Conservation (phyloP, 2,888 invertebrate genomes). For the Campopleginae sp. region DNA sequence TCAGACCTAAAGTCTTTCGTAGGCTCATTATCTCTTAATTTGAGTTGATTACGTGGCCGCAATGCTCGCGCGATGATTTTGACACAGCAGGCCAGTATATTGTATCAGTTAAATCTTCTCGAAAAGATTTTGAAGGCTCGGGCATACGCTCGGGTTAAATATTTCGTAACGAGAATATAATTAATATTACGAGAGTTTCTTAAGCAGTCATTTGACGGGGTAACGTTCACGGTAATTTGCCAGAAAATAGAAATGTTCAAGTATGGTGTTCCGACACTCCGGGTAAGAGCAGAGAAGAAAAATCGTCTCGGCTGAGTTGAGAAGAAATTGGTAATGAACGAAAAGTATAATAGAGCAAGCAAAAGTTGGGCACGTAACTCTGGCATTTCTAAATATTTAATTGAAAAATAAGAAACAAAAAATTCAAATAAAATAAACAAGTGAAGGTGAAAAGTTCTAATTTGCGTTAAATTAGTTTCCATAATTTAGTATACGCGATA, state of each 20-base stretch:
- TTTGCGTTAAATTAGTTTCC: slow-evolving; percentile 7
- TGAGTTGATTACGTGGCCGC: slow-evolving; percentile 19
- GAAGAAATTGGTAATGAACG: slow-evolving; percentile 6
- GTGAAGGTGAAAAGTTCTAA: not conserved
- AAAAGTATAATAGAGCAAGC: slow-evolving; percentile 2
- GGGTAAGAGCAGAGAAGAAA: not conserved
- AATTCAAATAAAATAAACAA: not conserved
- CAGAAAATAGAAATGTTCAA: slow-evolving; percentile 22
- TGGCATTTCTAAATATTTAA: slow-evolving; percentile 19
- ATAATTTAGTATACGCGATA: not conserved
- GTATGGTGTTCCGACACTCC: not conserved
- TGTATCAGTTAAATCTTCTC: not conserved
- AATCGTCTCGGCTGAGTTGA: not conserved
- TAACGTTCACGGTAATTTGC: slow-evolving; percentile 29
- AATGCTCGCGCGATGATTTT: slow-evolving; percentile 14
- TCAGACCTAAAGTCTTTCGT: slow-evolving; percentile 18
- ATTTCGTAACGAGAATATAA: slow-evolving; percentile 53
- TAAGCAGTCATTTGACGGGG: slow-evolving; percentile 16
- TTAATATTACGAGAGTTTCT: slow-evolving; percentile 47
- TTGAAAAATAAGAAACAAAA: not conserved
- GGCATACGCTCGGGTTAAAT: slow-evolving; percentile 19
- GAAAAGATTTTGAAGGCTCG: slow-evolving; percentile 17
- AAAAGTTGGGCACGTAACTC: slow-evolving; percentile 1
- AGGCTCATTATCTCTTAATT: slow-evolving; percentile 7
- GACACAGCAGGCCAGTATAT: not conserved